Conservation (phyloP, 2,113 vertebrate genomes). For the Erythrolamprus reginae region DNA sequence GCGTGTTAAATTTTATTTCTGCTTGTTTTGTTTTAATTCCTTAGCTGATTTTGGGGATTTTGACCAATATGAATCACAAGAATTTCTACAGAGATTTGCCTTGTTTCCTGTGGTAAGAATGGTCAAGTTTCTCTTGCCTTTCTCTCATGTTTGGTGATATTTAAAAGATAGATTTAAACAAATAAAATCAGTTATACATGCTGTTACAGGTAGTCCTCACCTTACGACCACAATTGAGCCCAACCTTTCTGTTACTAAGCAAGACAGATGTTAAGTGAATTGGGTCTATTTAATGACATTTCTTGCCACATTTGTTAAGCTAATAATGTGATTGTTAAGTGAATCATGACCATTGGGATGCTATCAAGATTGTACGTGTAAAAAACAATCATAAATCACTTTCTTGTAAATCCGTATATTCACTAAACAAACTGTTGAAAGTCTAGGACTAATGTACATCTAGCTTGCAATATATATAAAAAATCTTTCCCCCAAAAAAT, state of each 20-base stretch:
- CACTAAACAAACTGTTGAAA: too few relatives aligned
- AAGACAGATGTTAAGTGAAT: not conserved
- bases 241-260: not conserved
- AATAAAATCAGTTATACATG: not conserved
- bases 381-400: too few relatives aligned
- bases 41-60: conserved; percentile 97
- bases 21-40: conserved; percentile 29
- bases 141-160: not conserved
- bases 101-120: conserved; percentile 93
- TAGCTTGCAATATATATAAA: not conserved
- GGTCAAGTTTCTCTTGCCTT: not conserved
- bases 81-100: conserved; percentile 94
- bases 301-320: not conserved
- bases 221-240: not conserved
- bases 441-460: not conserved
- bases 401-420: too few relatives aligned
- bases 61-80: conserved; percentile 94
- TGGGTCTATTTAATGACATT: not conserved
- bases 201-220: not conserved
- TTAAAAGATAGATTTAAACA: not conserved
- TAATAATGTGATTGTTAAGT: too few relatives aligned
- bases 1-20: conserved; percentile 32
- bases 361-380: too few relatives aligned
- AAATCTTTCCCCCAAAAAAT: too few relatives aligned
- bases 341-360: too few relatives aligned